Conservation (phyloP, 2,797 vertebrate genomes). For the Sciurus vulgaris region DNA sequence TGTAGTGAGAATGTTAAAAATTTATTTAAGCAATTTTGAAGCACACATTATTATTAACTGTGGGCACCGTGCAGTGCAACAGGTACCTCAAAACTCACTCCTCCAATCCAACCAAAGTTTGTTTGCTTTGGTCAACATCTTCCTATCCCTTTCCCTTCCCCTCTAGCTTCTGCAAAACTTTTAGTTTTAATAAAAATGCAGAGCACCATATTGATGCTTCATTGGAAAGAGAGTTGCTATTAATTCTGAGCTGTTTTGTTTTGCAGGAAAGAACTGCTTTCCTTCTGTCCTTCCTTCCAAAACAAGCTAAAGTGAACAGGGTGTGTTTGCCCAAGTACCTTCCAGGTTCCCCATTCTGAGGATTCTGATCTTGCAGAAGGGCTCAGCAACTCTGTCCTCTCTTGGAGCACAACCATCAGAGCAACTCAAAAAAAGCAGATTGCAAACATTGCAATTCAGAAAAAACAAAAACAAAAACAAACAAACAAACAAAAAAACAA, state of each 20-base stretch:
- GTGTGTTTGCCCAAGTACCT: not conserved
- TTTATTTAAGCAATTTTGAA: not conserved
- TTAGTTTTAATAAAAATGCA: conserved; percentile 18
- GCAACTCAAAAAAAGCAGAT: rapidly evolving
- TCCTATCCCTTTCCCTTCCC: not conserved
- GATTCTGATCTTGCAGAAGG: not conserved
- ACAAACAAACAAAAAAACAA: not conserved
- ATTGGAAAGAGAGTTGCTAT: not conserved
- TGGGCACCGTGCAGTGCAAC: not conserved
- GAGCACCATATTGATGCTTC: not conserved
- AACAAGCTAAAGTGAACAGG: not conserved
- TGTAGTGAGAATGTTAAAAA: not conserved
- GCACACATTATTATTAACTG: not conserved
- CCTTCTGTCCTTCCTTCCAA: not conserved
- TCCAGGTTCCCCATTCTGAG: not conserved
- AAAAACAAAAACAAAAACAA: not conserved
- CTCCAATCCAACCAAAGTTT: not conserved
- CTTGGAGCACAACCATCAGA: not conserved
- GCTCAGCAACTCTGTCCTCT: not conserved
- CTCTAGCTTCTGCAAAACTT: not conserved
- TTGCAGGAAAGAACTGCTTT: not conserved
- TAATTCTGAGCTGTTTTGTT: conserved; percentile 25
- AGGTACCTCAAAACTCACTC: not conserved
- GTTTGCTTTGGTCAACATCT: not conserved
- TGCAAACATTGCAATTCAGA: not conserved